Base-by-base conservation (phyloP, 2,113 vertebrate species). In the Caranx melampygus region DNA sequence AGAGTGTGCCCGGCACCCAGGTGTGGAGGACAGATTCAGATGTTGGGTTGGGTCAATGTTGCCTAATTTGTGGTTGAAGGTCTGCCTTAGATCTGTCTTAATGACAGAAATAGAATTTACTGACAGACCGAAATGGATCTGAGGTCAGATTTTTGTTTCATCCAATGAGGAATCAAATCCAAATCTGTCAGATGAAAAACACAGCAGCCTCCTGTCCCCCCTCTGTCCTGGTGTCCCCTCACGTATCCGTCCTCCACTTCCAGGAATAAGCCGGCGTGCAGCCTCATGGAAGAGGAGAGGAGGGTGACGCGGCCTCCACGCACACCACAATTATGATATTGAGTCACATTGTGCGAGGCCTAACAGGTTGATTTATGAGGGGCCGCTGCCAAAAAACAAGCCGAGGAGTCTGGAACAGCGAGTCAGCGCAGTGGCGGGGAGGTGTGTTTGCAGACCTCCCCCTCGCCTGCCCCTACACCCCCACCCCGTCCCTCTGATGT, bases 401-500 rank as follows among this genome's bases (percentile, higher is more conserved):
- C 86, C 70, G 68, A 86, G 83, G 85, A 83, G 93, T 93, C 92
- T 94, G 92, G 90, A 92, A 79, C 83, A 69, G 90, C 55, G 71
- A 86, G 89, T 91, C 88, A 79, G 74, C 58, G 78, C 78, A 66
- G 78, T 31, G 84, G 75, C 11, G 65, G 78, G 85, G 75, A 76
- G 86, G 78, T 79, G 74, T 95, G 91, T 95, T 94, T 95, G 92
- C 92, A 89, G 85, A 93, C 81, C 81, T 34, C 71, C 91, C 78
- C 81, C 81, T 89, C 85, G 33, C 66, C 84, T 82, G 60, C 74
- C 89, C 88, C 79, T 18, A 71, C 90, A 72, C 84, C 78, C 80
- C 79, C 63, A 52, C 77, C 87, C 85, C 9, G 16, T 79, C 89
- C 89, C 89, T 95, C 93, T 94, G 94, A 95, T 93, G 94, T 95